Conservation (phyloP, 2,888 invertebrate species). For the Heteropelma amictum region DNA sequence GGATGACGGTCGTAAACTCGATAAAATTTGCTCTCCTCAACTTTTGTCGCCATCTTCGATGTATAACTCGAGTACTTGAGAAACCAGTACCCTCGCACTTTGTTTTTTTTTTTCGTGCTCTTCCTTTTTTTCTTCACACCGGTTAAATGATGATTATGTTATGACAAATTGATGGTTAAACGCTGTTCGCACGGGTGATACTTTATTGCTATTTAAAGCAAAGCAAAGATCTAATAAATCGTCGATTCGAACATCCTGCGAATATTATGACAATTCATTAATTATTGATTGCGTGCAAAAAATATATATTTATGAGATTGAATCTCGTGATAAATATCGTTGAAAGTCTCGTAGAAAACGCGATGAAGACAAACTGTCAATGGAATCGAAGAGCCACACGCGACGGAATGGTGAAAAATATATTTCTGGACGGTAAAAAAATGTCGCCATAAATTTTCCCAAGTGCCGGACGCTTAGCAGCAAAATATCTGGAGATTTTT, state of each 20-base stretch:
- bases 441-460: neutral
- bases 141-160: conserved; percentile 6
- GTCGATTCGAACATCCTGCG: neutral
- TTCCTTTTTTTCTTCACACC: conserved; percentile 15
- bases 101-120: neutral
- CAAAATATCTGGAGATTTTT: neutral
- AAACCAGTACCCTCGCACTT: conserved; percentile 8
- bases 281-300: neutral
- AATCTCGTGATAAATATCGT: too few relatives aligned
- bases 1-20: conserved; percentile 37
- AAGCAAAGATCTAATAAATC: neutral
- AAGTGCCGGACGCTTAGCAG: neutral
- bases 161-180: conserved; percentile 9
- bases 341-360: too few relatives aligned
- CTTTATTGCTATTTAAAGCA: neutral
- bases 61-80: conserved; percentile 12
- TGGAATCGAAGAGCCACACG: neutral
- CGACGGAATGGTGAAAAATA: neutral
- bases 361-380: too few relatives aligned
- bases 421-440: conserved; percentile 1
- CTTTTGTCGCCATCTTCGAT: conserved; percentile 2
- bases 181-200: neutral
- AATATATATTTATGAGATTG: too few relatives aligned
- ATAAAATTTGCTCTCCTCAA: conserved; percentile 24
- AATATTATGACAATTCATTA: neutral